A percentile compares a stretch with the other conserved stretches of the same genome.
Evolutionary conservation across 2,113 vertebrate genomes (phyloP).

Genomic region (Oncorhynchus kisutch): DNA sequence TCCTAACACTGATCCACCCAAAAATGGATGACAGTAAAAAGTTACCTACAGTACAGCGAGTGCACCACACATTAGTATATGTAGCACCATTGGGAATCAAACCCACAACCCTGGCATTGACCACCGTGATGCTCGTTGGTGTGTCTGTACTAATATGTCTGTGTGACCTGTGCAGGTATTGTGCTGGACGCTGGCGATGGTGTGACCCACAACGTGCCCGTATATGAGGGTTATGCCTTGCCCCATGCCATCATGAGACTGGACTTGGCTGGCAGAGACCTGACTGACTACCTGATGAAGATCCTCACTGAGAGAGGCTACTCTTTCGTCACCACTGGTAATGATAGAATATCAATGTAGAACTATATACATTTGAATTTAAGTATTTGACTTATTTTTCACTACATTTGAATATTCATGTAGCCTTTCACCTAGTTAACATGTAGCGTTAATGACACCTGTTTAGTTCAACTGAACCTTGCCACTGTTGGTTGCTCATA

Average conservation of each 20-base stretch:
- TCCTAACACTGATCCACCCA: too few relatives aligned
- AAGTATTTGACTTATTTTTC: too few relatives aligned
- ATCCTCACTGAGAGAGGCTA: constrained; percentile 56
- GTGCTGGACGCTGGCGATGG: constrained; percentile 48
- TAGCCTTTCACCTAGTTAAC: too few relatives aligned
- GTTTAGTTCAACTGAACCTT: neutral
- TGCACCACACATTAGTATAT: too few relatives aligned
- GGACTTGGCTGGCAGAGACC: constrained; percentile 50
- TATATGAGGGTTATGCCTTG: constrained; percentile 50
- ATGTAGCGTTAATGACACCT: too few relatives aligned
- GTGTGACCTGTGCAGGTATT: constrained; percentile 33
- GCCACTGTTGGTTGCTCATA: neutral
- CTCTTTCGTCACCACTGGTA: constrained; percentile 52
- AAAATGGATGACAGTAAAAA: too few relatives aligned
- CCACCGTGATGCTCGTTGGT: neutral
- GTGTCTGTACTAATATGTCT: neutral
- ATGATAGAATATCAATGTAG: too few relatives aligned
- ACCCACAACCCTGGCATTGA: too few relatives aligned
- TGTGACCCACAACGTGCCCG: constrained; percentile 44
- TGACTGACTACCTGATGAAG: constrained; percentile 57
- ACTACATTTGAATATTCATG: too few relatives aligned
- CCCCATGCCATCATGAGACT: constrained; percentile 54
- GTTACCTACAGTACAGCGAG: too few relatives aligned
- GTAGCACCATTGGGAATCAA: too few relatives aligned
- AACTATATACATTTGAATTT: too few relatives aligned